These are phyloP conservation scores for Apistogramma diplotaenia DNA, from an alignment of 2,113 vertebrate species.

Conservation along the genomic window DNA sequence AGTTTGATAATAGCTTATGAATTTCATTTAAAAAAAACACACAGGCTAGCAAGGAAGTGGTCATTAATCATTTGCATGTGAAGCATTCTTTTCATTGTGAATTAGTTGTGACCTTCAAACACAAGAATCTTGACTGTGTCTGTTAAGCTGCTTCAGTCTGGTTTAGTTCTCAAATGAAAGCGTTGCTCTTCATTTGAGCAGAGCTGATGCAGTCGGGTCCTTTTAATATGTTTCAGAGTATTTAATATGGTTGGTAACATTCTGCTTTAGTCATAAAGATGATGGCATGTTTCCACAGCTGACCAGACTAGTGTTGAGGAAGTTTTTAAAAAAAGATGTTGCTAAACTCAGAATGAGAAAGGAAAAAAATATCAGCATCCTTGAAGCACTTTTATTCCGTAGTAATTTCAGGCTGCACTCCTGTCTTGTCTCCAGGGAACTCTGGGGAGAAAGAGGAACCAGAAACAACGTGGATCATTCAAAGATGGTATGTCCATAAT, in stretches of 20 bases:
- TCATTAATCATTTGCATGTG: not conserved
- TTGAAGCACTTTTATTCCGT: not conserved
- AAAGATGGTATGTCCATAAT: constrained; percentile 87
- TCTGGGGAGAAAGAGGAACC: constrained; percentile 81
- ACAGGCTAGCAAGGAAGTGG: not conserved
- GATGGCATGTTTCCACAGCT: not conserved
- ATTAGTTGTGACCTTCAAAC: not conserved
- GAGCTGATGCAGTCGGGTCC: not conserved
- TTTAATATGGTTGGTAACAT: not conserved
- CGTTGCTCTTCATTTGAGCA: not conserved
- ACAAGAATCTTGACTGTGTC: not conserved
- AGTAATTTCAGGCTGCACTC: not conserved
- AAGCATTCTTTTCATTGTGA: not conserved
- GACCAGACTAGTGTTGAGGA: constrained; percentile 1
- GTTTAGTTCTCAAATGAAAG: not conserved
- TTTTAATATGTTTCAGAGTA: not conserved
- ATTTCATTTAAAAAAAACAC: not conserved
- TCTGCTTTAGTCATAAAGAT: constrained; percentile 33
- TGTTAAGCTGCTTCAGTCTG: not conserved
- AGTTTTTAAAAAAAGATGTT: not conserved
- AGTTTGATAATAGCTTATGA: not conserved
- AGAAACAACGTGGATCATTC: constrained; percentile 87
- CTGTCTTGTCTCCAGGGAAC: constrained; percentile 76
- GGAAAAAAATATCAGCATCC: not conserved
- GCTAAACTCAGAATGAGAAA: not conserved